Base-by-base conservation (phyloP, 2,888 invertebrate species). In the Agrochola macilenta region DNA sequence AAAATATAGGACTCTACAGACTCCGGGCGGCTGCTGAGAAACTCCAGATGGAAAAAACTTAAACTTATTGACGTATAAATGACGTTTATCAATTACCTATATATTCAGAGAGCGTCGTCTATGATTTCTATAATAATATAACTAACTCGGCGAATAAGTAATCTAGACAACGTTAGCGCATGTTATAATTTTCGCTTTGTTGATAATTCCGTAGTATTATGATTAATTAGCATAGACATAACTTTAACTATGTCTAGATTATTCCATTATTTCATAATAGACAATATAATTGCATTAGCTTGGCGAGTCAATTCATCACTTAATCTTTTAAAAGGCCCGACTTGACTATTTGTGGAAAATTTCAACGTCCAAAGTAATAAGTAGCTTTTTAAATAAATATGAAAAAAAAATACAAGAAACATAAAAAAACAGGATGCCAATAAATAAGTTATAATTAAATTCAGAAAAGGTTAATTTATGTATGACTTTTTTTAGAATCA, bases 221-320 rank as follows among this genome's bases (percentile, higher is more conserved):
- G 54, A 80, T 79, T 69, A 52, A 52, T 52, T 52, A 69, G 30
- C 64, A 69, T 69, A 77, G 78, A 76, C 84, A 76, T 79, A 82
- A 77, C 43, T 43, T 43, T 43, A 43, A 43, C 71, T 68, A 64
- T 61, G 76, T 83, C 79, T 74, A 69, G 72, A 69, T 81, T 68
- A 76, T 86, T 86, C 79, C 79, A 83, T 81, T 76, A 79, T 74
- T 69, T 75, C 73, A 73, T 79, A 69, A 70, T 65, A 80, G 2
- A 58, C 35, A 58, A 58, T 66, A 26, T 61, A 66, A 69, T 52
- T 30, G 11, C 9, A 35, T 46, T 64, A 58, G 8, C 23, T 43
- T 65, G 9, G 39, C 30, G 20, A 26, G 30, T 66, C 30, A 60
- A 39, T 68, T 57, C 17, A 58, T 46, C 12, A 52, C 26, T 39